These are phyloP conservation scores for Myotis pilosus DNA, from an alignment of 2,797 vertebrate genomes.

Conservation along the genomic window DNA sequence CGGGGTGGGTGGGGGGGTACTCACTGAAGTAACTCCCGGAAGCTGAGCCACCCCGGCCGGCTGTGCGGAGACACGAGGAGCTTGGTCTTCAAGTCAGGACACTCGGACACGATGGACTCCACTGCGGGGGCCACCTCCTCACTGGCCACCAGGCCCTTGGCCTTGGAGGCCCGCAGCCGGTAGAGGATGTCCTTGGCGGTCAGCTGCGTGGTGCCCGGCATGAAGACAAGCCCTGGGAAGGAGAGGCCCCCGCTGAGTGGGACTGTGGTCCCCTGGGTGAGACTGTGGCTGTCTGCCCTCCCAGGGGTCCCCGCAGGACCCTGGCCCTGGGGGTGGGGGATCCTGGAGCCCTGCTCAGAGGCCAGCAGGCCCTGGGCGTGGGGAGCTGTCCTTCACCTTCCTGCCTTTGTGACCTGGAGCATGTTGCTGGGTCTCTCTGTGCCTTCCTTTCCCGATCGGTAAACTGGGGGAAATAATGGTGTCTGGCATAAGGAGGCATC, in stretches of 20 bases:
- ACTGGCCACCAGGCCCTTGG: conserved; percentile 84
- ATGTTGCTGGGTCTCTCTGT: not conserved
- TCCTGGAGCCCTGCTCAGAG: not conserved
- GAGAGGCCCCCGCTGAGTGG: not conserved
- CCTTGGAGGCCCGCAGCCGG: conserved; percentile 82
- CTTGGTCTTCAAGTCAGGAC: conserved; percentile 82
- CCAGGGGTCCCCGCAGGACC: not conserved
- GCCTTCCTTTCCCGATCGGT: conserved; percentile 2
- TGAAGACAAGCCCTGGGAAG: conserved; percentile 82
- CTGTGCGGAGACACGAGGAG: conserved; percentile 79
- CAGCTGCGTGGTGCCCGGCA: conserved; percentile 85
- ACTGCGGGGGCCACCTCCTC: conserved; percentile 80
- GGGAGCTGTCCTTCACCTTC: not conserved
- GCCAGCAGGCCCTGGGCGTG: not conserved
- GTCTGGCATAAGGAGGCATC: not conserved
- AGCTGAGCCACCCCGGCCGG: conserved; percentile 82
- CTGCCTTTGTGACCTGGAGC: not conserved
- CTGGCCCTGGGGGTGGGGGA: not conserved
- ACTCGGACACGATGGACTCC: conserved; percentile 80
- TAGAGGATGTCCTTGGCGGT: conserved; percentile 85
- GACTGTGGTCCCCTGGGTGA: not conserved
- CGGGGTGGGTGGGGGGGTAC: conserved; percentile 12
- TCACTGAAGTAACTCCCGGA: conserved; percentile 80
- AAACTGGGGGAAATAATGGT: not conserved
- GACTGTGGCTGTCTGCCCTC: not conserved